Conservation (phyloP, 2,113 vertebrate species). For the Lepisosteus osseus region DNA sequence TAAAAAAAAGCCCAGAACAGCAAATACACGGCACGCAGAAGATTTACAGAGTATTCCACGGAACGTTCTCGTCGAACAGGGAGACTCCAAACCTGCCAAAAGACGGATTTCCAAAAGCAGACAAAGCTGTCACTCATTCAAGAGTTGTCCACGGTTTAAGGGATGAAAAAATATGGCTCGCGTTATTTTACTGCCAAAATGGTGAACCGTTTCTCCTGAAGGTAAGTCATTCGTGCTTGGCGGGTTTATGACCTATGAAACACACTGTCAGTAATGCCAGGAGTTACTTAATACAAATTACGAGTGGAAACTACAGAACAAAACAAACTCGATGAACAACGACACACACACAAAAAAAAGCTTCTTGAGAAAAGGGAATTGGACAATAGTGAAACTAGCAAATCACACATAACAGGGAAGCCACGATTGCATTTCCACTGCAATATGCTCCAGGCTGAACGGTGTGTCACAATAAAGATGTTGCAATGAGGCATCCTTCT, state of each 20-base stretch:
- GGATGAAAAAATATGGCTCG: slow-evolving; percentile 29
- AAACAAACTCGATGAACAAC: slow-evolving; percentile 19
- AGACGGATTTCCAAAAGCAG: slow-evolving; percentile 46
- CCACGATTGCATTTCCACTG: slow-evolving; percentile 34
- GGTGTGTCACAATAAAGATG: slow-evolving; percentile 60
- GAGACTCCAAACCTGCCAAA: slow-evolving; percentile 56
- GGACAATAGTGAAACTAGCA: slow-evolving; percentile 48
- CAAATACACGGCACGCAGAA: slow-evolving; percentile 15
- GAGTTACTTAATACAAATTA: slow-evolving; percentile 40
- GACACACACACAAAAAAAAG: slow-evolving; percentile 41
- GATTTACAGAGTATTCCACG: slow-evolving; percentile 23
- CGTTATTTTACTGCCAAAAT: slow-evolving; percentile 25
- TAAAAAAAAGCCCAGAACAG: no score
- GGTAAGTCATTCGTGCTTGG: slow-evolving; percentile 13
- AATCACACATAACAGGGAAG: slow-evolving; percentile 15
- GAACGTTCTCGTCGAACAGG: slow-evolving; percentile 61
- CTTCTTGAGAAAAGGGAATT: slow-evolving; percentile 24
- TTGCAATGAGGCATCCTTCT: slow-evolving; percentile 63
- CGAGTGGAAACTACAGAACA: slow-evolving; percentile 29
- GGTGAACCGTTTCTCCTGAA: slow-evolving; percentile 16
- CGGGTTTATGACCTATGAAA: slow-evolving; percentile 11
- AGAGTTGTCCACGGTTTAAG: slow-evolving; percentile 38
- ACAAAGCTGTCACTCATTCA: slow-evolving; percentile 46
- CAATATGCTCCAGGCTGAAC: slow-evolving; percentile 40
- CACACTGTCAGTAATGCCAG: slow-evolving; percentile 33